Evolutionary conservation across 2,797 vertebrate genomes (phyloP), one percentile per base, ranked within the genome.

Genomic region (Cossypha heuglini): DNA sequence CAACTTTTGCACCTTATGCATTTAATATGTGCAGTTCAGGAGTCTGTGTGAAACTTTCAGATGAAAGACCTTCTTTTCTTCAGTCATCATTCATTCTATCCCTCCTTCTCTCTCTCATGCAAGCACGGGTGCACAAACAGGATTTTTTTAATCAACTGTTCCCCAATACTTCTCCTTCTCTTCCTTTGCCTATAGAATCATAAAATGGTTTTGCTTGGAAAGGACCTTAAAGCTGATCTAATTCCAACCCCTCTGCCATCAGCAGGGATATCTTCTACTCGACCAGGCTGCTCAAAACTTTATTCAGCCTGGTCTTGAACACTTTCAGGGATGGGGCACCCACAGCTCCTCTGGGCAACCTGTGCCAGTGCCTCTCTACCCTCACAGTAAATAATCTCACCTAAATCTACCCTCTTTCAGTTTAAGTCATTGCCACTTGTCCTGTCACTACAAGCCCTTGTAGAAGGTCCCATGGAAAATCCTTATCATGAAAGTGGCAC

Each of bases 1-100:
- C 90, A 86, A 88, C 71, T 90, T 96, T 95, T 49, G n/a, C 90
- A 95, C 72, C 76, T 93, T 95, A 55, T 35, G 76, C 57, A 57
- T 89, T 69, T 61, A 93, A 63, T 68, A 85, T 8, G 35, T 86
- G 86, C 69, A 95, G 69, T 90, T 88, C 71, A 89, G 66, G n/a
- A 91, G 48, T 49, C 51, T 55, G 17, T 55, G 69, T 13, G 72
- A 73, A 71, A 68, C 71, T 95, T 94, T 55, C 42, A 91, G 42
- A 90, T 83, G 51, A 90, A 80, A 88, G 66, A 61, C 35, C 12
- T 77, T 54, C 22, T 92, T 88, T 90, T 55, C 61, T 83, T 83
- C 59, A 91, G 51, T 45, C 75, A 71, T 42, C 54, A 80, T 82
- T 92, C 48, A 48, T 73, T 71, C 68, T 57, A 48, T 85, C 33